Evolutionary conservation across 2,113 vertebrate genomes (phyloP).

Genomic region (Poeciliopsis retropinna): DNA sequence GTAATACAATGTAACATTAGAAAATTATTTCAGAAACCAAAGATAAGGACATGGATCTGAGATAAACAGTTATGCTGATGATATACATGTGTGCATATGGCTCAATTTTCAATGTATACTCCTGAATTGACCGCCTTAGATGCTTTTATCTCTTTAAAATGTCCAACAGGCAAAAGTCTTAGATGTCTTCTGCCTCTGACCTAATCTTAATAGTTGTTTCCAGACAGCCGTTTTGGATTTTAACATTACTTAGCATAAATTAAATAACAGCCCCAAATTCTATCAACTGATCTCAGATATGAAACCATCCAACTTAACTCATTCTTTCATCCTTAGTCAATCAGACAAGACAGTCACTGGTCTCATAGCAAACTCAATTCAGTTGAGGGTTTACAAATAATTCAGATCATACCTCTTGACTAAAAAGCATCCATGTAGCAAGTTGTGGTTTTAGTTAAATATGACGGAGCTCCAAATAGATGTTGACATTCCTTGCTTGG

Average conservation of each 20-base stretch:
- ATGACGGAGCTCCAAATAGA: background rate
- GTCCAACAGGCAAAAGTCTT: background rate
- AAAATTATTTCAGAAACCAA: no score
- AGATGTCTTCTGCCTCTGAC: background rate
- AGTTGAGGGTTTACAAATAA: constrained; percentile 6
- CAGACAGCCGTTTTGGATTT: background rate
- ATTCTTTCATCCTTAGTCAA: constrained; percentile 25
- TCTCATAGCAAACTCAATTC: constrained; percentile 23
- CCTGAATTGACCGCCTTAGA: no score
- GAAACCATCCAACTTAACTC: constrained; percentile 17
- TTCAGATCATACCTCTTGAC: constrained; percentile 24
- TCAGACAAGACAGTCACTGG: constrained; percentile 15
- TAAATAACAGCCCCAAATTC: background rate
- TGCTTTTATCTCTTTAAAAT: no score
- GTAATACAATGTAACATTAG: no score
- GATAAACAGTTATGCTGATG: no score
- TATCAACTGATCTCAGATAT: constrained; percentile 27
- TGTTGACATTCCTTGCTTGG: constrained; percentile 27
- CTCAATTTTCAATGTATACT: no score
- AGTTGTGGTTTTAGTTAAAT: constrained; percentile 13
- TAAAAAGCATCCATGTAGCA: background rate
- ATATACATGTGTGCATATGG: no score
- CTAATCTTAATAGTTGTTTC: background rate
- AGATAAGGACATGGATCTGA: no score
- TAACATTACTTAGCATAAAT: background rate